Evolutionary conservation across 2,113 vertebrate species (phyloP), one percentile per base, ranked within the genome.

Genomic region (Xenopus borealis): DNA sequence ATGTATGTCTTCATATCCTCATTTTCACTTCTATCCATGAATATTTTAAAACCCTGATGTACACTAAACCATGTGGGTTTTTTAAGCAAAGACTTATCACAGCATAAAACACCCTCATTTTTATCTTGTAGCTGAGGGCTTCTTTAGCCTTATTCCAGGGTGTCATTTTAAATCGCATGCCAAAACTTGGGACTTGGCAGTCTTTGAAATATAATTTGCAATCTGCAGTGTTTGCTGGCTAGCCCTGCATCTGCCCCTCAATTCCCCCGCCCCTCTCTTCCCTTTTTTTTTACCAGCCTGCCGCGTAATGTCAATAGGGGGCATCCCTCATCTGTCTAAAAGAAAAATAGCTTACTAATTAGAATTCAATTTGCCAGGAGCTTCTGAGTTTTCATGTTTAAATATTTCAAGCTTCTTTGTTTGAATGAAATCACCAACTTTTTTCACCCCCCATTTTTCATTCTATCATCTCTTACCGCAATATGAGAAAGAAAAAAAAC

Each of bases 261-360:
- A n/a, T 44, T 18, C 73, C 55, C n/a, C 19, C 66, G 78, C 20
- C 55, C 33, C 64, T 18, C 40, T 63, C 12, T 66, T n/a, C 61
- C 78, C 55, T 79, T 84, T 83, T 83, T 91, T 86, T 89, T 86
- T 91, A 90, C 92, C 88, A 94, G 91, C 90, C 92, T 94, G 90
- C 90, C 92, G 94, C 91, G 92, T 93, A 91, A 90, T 95, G 95
- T 97, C 95, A 98, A 98, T 94, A 96, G 95, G 94, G 95, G 94
- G 95, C 95, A 98, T 94, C 92, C 89, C 94, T 98, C 96, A 97
- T 97, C 94, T 97, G 95, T 95, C 95, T 92, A 92, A 92, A 95
- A 95, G 93, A 95, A 95, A 95, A 96, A 96, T 95, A 94, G 93
- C 94, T 95, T 94, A 94, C 91, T 94, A 94, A 94, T 95, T 92